Base-by-base conservation (phyloP, 2,888 invertebrate species). In the Apodemia zela region DNA sequence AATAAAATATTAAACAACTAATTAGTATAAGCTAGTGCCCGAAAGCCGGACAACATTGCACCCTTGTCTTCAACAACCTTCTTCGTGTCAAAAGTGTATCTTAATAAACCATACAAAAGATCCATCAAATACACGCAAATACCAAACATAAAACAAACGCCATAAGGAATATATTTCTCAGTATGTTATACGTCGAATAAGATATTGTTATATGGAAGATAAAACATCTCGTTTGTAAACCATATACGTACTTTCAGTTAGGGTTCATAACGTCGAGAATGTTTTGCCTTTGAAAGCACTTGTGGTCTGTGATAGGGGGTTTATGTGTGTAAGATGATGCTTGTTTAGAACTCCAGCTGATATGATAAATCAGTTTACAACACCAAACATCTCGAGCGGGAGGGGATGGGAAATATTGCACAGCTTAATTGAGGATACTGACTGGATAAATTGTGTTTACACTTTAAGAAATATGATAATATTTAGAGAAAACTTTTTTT, bases 251-350 rank as follows among this genome's bases (percentile, higher is more conserved):
- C 79, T 81, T 71, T 76, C 69, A 78, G 75, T 76, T 73, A 73
- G 81, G 79, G 80, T 74, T 74, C 77, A 83, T 84, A 89, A 84
- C 83, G 89, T 88, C 76, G 82, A 81, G 73, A 87, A 83, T 88
- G 84, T 83, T 79, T 80, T 84, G 87, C 75, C 71, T 68, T 64
- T 68, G 54, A 54, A 54, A 54, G 69, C 75, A 74, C 74, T 77
- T 77, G 79, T 71, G 80, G 79, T 74, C 75, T 69, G 79, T 77
- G 86, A 86, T 88, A 85, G 76, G 80, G 81, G 88, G 87, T 89
- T 89, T 89, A 89, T 87, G 88, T 83, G 85, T 89, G 89, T 89
- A 89, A 89, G 89, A 90, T 89, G 90, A 90, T 82, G 90, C 88
- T 90, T 89, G 90, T 91, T 91, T 85, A 75, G 80, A 87, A 87